phyloP scores from a whole-genome alignment of 2,888 invertebrate species.

The Rotaria sp. region DNA sequence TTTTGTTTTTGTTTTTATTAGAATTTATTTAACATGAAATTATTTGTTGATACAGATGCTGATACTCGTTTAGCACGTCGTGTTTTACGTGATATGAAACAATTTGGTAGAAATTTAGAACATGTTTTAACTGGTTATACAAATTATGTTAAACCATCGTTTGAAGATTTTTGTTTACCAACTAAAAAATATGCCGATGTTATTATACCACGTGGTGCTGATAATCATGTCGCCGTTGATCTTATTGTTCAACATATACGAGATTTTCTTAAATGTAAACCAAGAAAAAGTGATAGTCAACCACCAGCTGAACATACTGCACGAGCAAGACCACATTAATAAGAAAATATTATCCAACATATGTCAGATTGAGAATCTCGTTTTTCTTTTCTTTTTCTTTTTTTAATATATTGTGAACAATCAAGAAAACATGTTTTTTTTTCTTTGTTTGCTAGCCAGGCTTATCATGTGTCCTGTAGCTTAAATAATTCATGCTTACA shows the following conservation, averaged over 20 bases:
- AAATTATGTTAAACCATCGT: slow-evolving; percentile 97
- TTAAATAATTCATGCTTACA: not conserved
- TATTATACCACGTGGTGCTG: slow-evolving; percentile 94
- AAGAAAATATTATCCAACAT: not conserved
- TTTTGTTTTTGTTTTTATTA: not conserved
- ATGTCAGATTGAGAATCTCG: not conserved
- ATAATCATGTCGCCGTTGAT: slow-evolving; percentile 93
- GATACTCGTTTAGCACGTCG: slow-evolving; percentile 88
- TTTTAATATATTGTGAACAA: not conserved
- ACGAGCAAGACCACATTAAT: slow-evolving; percentile 10
- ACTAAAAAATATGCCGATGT: slow-evolving; percentile 99
- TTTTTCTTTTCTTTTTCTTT: not conserved
- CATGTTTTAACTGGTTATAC: slow-evolving; percentile 91
- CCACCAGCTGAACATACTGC: not conserved
- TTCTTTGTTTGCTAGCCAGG: not conserved
- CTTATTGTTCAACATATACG: slow-evolving; percentile 92
- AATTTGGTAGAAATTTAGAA: slow-evolving; percentile 83
- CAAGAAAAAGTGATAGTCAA: not conserved
- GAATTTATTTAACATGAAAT: slow-evolving; percentile 89
- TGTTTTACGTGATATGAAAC: slow-evolving; percentile 89
- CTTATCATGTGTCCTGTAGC: not conserved
- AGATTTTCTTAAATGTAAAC: slow-evolving; percentile 64
- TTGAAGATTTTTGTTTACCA: slow-evolving; percentile 95
- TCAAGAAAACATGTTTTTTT: not conserved
- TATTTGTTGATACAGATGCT: slow-evolving; percentile 97